A percentile compares a stretch with the other conserved stretches of the same genome.
phyloP scores from a whole-genome alignment of 2,797 vertebrate species.

The Saxicola maurus region DNA sequence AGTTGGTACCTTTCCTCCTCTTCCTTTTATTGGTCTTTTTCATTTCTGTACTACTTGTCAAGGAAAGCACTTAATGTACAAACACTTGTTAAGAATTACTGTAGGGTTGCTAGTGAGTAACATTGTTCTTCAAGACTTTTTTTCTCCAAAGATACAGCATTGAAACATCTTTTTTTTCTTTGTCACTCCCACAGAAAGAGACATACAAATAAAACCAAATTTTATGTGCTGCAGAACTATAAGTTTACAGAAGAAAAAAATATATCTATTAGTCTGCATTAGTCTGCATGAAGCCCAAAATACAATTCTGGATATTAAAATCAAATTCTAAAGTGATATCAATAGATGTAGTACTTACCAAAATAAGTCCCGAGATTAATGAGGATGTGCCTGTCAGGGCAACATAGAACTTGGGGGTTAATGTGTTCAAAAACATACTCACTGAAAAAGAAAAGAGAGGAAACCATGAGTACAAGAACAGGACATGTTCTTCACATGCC shows the following conservation, averaged over 20 bases:
- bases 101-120: neutral
- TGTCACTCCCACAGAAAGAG: neutral
- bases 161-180: neutral
- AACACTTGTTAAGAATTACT: neutral
- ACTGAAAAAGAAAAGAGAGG: conserved; percentile 77
- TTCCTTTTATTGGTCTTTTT: neutral
- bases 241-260: neutral
- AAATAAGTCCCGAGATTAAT: conserved; percentile 96
- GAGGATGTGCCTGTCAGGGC: conserved; percentile 96
- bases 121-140: neutral
- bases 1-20: neutral
- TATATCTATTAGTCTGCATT: neutral
- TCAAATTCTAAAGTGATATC: neutral
- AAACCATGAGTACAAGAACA: conserved; percentile 37
- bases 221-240: neutral
- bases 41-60: neutral
- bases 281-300: neutral
- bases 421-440: conserved; percentile 99
- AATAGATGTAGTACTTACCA: conserved; percentile 82
- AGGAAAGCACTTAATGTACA: neutral
- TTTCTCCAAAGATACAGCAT: neutral
- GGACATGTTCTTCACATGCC: neutral
- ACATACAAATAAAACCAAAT: neutral
- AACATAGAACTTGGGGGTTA: conserved; percentile 98
- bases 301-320: neutral